These are phyloP conservation scores for Palloptera scutellata DNA, from an alignment of 2,888 invertebrate genomes.

Conservation along the genomic window DNA sequence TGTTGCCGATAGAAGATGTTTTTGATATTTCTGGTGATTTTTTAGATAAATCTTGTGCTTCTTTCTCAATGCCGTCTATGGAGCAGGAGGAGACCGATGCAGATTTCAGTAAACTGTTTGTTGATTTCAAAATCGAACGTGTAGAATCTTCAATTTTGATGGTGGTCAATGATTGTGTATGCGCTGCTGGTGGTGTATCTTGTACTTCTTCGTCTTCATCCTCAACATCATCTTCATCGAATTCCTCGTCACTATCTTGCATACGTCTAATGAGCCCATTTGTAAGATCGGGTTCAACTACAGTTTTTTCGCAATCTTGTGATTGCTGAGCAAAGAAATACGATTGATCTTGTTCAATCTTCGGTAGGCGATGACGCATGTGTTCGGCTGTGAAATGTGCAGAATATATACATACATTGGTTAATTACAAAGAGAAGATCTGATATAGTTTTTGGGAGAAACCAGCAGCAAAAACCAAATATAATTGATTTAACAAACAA, in stretches of 20 bases:
- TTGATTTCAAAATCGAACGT: slow-evolving; percentile 46
- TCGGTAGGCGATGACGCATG: slow-evolving; percentile 62
- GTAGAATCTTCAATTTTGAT: slow-evolving; percentile 42
- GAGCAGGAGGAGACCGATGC: slow-evolving; percentile 2
- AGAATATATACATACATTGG: neutral
- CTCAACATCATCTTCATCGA: slow-evolving; percentile 58
- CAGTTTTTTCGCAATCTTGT: slow-evolving; percentile 58
- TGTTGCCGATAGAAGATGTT: slow-evolving; percentile 33
- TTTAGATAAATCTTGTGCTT: slow-evolving; percentile 55
- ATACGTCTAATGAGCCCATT: slow-evolving; percentile 60
- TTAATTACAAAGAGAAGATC: neutral
- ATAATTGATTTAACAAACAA: neutral
- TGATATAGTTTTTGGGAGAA: neutral
- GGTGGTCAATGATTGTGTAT: slow-evolving; percentile 41
- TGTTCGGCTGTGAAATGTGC: slow-evolving; percentile 57
- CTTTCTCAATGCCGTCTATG: slow-evolving; percentile 43
- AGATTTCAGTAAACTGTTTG: slow-evolving; percentile 19
- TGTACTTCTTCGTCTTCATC: slow-evolving; percentile 52
- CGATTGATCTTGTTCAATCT: slow-evolving; percentile 58
- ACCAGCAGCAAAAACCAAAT: neutral
- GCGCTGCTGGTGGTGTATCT: slow-evolving; percentile 47
- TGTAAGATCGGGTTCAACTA: slow-evolving; percentile 62
- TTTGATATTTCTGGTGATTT: slow-evolving; percentile 43
- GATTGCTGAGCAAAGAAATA: slow-evolving; percentile 58
- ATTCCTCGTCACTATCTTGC: slow-evolving; percentile 62